Percentiles rank a stretch among this genome's conserved stretches.
Conservation (phyloP, 1,140 invertebrate genomes). For the Harpegnathos saltator region DNA sequence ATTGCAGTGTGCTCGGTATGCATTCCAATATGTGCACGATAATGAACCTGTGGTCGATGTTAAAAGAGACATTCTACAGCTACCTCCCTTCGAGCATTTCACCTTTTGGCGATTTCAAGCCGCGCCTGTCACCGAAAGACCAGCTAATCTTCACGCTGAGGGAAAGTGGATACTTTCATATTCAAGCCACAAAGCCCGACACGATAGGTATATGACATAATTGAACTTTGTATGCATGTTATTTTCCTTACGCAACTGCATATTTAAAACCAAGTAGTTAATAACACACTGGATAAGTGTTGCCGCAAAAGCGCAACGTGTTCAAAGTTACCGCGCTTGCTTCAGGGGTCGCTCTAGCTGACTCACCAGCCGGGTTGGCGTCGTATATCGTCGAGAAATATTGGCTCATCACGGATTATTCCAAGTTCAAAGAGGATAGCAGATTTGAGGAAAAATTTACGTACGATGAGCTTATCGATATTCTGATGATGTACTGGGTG, state of each 20-base stretch:
- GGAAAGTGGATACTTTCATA: constrained; percentile 92
- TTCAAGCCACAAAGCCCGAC: constrained; percentile 96
- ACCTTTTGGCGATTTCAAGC: constrained; percentile 86
- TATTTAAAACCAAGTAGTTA: too few species aligned
- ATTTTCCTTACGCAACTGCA: too few species aligned
- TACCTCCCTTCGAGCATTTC: constrained; percentile 87
- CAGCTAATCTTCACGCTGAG: constrained; percentile 86
- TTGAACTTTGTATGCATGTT: not conserved
- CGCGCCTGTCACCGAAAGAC: constrained; percentile 88
- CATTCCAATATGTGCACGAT: constrained; percentile 89
- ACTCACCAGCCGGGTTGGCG: constrained; percentile 91
- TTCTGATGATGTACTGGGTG: constrained; percentile 95
- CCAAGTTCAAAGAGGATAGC: constrained; percentile 89
- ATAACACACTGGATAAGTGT: too few species aligned
- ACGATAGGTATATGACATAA: constrained; percentile 89
- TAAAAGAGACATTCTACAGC: constrained; percentile 87
- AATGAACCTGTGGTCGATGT: constrained; percentile 25
- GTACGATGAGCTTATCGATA: constrained; percentile 93
- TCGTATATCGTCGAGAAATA: constrained; percentile 95
- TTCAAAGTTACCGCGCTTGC: not conserved
- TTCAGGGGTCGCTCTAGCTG: constrained; percentile 87
- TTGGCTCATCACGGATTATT: constrained; percentile 90
- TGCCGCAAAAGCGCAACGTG: not conserved
- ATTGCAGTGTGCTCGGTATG: constrained; percentile 86
- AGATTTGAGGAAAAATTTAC: constrained; percentile 89